phyloP scores from a whole-genome alignment of 2,797 vertebrate species.

The Loriculus beryllinus region DNA sequence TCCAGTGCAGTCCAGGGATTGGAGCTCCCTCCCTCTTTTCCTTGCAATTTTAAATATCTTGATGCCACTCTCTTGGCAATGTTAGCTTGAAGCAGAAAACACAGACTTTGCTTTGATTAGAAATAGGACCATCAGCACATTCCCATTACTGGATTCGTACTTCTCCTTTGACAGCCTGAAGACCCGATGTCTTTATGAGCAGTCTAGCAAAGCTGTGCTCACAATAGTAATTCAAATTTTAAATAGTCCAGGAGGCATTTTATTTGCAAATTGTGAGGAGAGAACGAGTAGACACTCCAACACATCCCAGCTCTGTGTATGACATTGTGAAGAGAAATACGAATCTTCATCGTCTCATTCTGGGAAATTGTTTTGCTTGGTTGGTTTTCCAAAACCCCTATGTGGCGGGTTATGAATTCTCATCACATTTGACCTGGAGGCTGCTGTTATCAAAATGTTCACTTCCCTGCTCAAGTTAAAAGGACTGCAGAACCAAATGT shows the following conservation, averaged over 20 bases:
- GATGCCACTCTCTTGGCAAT: neutral
- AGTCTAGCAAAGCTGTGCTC: neutral
- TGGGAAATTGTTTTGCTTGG: slow-evolving; percentile 40
- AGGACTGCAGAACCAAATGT: neutral
- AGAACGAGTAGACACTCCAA: neutral
- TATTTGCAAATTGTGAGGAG: slow-evolving; percentile 21
- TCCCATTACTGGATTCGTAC: neutral
- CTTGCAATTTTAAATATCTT: neutral
- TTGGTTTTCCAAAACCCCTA: slow-evolving; percentile 22
- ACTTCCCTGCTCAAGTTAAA: slow-evolving; percentile 41
- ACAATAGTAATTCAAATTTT: neutral
- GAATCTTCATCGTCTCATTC: neutral
- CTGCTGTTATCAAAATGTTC: slow-evolving; percentile 55
- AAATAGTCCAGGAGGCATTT: neutral
- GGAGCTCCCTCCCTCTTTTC: neutral
- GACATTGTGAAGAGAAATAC: neutral
- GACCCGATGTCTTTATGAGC: neutral
- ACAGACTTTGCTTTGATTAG: neutral
- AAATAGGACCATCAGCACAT: neutral
- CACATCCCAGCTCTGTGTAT: neutral
- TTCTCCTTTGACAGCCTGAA: neutral
- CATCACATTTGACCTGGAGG: slow-evolving; percentile 48
- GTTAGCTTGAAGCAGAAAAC: neutral
- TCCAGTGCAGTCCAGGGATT: neutral
- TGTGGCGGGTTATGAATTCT: slow-evolving; percentile 25